phyloP scores from a whole-genome alignment of 2,888 invertebrate species.

The Cyrtodaria siliqua region DNA sequence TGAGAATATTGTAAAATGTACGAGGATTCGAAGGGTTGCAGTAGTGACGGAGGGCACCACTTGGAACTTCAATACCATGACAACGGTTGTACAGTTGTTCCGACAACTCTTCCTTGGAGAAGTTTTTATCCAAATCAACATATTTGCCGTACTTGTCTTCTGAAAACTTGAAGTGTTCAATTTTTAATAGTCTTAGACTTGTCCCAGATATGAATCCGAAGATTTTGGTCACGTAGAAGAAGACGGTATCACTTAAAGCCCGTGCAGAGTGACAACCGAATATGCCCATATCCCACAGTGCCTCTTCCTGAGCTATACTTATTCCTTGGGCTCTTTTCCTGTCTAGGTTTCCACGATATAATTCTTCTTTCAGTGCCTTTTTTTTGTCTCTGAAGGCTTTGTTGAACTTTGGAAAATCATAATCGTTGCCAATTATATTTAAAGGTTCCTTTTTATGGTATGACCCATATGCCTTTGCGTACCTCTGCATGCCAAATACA shows the following conservation, averaged over 20 bases:
- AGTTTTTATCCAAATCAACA: slow-evolving; percentile 27
- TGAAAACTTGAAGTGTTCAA: slow-evolving; percentile 25
- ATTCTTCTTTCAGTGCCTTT: slow-evolving; percentile 2
- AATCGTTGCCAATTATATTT: slow-evolving; percentile 12
- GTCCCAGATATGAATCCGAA: slow-evolving; percentile 28
- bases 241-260: slow-evolving; percentile 30
- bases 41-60: slow-evolving; percentile 30
- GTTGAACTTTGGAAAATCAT: slow-evolving; percentile 6
- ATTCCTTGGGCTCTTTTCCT: slow-evolving; percentile 6
- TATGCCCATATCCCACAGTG: slow-evolving; percentile 28
- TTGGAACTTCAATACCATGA: slow-evolving; percentile 7
- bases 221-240: slow-evolving; percentile 40
- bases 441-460: slow-evolving; percentile 6
- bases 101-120: neutral
- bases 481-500: slow-evolving; percentile 39
- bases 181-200: slow-evolving; percentile 20
- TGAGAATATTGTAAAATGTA: slow-evolving; percentile 33
- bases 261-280: slow-evolving; percentile 25
- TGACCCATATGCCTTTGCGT: slow-evolving; percentile 13
- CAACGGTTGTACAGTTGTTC: neutral
- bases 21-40: slow-evolving; percentile 27
- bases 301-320: slow-evolving; percentile 13
- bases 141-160: slow-evolving; percentile 34
- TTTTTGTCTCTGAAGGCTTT: slow-evolving; percentile 2
- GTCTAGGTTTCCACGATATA: slow-evolving; percentile 8